These are phyloP conservation scores for Nasua narica DNA, from an alignment of 2,797 vertebrate species.

Conservation along the genomic window DNA sequence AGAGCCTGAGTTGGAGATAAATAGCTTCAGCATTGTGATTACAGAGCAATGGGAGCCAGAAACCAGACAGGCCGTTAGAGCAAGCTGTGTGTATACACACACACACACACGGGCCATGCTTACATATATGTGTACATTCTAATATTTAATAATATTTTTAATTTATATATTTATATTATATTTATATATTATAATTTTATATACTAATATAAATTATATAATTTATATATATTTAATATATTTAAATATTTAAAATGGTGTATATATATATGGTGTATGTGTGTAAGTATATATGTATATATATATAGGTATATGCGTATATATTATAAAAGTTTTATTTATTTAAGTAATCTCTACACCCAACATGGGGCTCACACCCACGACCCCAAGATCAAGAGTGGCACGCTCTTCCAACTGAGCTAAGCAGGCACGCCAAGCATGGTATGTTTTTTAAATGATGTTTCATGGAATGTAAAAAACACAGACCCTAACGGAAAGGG, in stretches of 20 bases:
- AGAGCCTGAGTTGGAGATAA: not conserved
- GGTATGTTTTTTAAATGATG: not conserved
- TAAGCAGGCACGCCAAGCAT: not conserved
- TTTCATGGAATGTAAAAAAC: not conserved
- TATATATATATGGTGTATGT: not conserved
- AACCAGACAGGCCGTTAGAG: not conserved
- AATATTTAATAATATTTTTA: too few relatives aligned
- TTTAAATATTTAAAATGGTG: not conserved
- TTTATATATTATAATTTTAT: too few relatives aligned
- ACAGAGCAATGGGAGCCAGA: not conserved
- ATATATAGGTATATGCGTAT: too few relatives aligned
- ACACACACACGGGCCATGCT: too few relatives aligned
- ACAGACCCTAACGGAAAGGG: not conserved
- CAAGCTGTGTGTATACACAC: not conserved
- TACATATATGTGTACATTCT: too few relatives aligned
- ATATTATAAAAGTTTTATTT: not conserved
- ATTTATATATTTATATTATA: too few relatives aligned
- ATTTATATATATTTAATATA: too few relatives aligned
- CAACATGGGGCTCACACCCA: not conserved
- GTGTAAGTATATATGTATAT: not conserved
- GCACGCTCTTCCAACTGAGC: not conserved
- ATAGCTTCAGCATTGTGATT: not conserved
- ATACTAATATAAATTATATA: too few relatives aligned
- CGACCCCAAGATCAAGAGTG: not conserved
- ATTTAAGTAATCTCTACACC: not conserved